A percentile compares a stretch with the other conserved stretches of the same genome.
Conservation (phyloP, 1,140 invertebrate species). For the Dendroctonus ponderosae region DNA sequence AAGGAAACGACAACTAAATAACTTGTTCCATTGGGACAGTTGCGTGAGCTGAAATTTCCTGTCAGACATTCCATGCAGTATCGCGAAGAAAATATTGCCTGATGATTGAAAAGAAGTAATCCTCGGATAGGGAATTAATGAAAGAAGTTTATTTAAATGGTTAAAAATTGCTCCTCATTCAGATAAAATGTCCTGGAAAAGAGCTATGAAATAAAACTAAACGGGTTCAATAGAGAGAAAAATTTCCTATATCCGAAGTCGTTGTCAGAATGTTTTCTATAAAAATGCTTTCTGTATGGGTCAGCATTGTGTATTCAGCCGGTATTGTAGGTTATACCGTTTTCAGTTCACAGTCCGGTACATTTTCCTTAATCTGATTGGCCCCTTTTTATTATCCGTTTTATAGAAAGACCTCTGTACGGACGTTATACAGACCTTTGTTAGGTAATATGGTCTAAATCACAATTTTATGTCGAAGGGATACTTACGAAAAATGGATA, state of each 20-base stretch:
- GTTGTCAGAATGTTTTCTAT: constrained; percentile 34
- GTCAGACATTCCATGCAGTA: too few relatives aligned
- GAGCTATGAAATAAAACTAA: constrained; percentile 29
- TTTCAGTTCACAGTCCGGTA: constrained; percentile 29
- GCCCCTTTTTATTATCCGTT: constrained; percentile 31
- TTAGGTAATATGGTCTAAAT: constrained; percentile 25
- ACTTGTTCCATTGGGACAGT: too few relatives aligned
- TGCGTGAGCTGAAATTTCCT: too few relatives aligned
- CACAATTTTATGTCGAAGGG: constrained; percentile 19
- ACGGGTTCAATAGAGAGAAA: constrained; percentile 33
- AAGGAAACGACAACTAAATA: too few relatives aligned
- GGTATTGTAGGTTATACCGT: constrained; percentile 31
- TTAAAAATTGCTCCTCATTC: constrained; percentile 17
- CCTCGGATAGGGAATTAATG: neutral
- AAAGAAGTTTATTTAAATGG: constrained; percentile 12
- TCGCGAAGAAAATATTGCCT: too few relatives aligned
- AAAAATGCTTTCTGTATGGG: constrained; percentile 30
- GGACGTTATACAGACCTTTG: constrained; percentile 15
- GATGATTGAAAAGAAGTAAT: too few relatives aligned
- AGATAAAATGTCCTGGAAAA: constrained; percentile 13
- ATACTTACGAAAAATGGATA: constrained; percentile 15
- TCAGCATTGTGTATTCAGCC: constrained; percentile 36
- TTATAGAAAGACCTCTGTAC: constrained; percentile 23
- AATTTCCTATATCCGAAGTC: constrained; percentile 34
- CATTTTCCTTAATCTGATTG: constrained; percentile 34